Percentiles rank a stretch among this genome's conserved stretches.
Evolutionary conservation across 2,797 vertebrate species (phyloP).

Genomic region (Myotis vivesi): DNA sequence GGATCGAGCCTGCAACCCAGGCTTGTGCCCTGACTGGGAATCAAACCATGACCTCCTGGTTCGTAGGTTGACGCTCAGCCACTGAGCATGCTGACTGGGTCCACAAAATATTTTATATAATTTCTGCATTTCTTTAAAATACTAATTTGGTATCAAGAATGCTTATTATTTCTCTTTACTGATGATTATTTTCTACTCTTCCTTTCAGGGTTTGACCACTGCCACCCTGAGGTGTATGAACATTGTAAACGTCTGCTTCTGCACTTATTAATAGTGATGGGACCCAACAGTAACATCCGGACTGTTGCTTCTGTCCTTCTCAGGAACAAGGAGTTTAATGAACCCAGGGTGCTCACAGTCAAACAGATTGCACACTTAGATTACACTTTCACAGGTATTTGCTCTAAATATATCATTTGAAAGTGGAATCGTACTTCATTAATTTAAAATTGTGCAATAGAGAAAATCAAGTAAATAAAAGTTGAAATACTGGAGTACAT

Average conservation of each 20-base stretch:
- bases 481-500: not conserved
- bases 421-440: not conserved
- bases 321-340: constrained; percentile 96
- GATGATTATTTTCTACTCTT: not conserved
- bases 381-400: constrained; percentile 94
- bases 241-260: constrained; percentile 97
- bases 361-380: constrained; percentile 90
- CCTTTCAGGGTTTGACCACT: constrained; percentile 94
- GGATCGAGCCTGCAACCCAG: too few species aligned
- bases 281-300: constrained; percentile 92
- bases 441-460: not conserved
- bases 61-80: too few species aligned
- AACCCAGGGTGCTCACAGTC: constrained; percentile 95
- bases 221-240: constrained; percentile 98
- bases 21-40: too few species aligned
- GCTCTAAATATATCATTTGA: not conserved
- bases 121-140: constrained; percentile 1
- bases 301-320: constrained; percentile 95
- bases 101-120: not conserved
- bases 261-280: constrained; percentile 95
- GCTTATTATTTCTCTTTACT: not conserved
- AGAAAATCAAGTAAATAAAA: not conserved
- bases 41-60: too few species aligned
- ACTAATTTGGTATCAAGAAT: not conserved
- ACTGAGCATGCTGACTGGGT: too few species aligned